Evolutionary conservation across 2,113 vertebrate genomes (phyloP).

Genomic region (Campylomormyrus tamandua): DNA sequence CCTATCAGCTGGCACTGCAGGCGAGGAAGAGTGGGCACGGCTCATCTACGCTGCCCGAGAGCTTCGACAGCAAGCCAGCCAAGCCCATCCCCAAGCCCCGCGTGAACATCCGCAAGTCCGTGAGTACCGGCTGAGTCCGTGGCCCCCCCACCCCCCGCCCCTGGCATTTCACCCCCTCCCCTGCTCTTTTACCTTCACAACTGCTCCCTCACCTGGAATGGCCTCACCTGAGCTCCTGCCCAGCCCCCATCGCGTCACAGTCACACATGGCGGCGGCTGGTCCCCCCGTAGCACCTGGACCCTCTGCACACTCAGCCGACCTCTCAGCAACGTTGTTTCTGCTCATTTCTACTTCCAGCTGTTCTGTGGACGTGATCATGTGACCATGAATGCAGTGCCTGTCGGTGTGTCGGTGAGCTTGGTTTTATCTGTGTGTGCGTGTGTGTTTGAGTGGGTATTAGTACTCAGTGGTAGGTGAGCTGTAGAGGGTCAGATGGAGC

Average conservation of each 20-base stretch:
- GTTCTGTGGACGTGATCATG: neutral
- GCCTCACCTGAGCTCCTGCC: neutral
- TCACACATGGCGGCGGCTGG: neutral
- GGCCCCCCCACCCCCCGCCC: neutral
- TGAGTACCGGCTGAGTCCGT: conserved; percentile 58
- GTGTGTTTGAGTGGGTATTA: neutral
- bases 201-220: neutral
- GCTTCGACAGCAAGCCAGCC: conserved; percentile 93
- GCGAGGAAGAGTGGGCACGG: conserved; percentile 89
- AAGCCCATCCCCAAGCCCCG: conserved; percentile 97
- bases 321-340: neutral
- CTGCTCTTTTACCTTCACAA: conserved; percentile 2
- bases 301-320: neutral
- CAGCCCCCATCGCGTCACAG: neutral
- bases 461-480: neutral
- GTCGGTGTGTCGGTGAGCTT: neutral
- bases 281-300: neutral
- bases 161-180: neutral
- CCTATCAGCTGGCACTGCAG: conserved; percentile 95
- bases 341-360: neutral
- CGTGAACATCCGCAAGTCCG: conserved; percentile 95
- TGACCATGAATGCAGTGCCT: neutral
- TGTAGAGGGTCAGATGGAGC: neutral
- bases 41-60: conserved; percentile 92
- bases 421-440: neutral